Evolutionary conservation across 2,888 invertebrate genomes (phyloP).

Genomic region (Drosophila borborema): DNA sequence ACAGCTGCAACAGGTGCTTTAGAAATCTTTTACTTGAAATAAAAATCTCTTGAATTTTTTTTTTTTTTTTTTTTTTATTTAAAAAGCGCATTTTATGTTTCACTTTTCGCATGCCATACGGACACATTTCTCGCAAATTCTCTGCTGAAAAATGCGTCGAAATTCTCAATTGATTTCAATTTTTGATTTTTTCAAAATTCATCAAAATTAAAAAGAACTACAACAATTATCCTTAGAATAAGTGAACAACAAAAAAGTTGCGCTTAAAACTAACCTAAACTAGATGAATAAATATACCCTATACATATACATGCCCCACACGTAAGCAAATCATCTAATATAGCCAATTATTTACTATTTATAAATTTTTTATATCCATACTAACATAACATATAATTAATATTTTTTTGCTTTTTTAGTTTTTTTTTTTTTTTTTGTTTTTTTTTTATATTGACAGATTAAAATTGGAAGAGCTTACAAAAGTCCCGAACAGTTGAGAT

Average conservation of each 20-base stretch:
- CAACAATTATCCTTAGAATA: slow-evolving; percentile 53
- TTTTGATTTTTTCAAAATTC: slow-evolving; percentile 62
- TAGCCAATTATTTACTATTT: slow-evolving; percentile 32
- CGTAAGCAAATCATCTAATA: slow-evolving; percentile 21
- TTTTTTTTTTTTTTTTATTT: slow-evolving; percentile 18
- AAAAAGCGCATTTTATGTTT: slow-evolving; percentile 43
- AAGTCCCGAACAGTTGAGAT: slow-evolving; percentile 26
- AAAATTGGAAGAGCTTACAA: slow-evolving; percentile 77
- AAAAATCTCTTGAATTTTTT: not conserved
- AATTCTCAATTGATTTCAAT: slow-evolving; percentile 49
- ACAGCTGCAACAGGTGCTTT: slow-evolving; percentile 27
- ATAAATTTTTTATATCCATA: slow-evolving; percentile 20
- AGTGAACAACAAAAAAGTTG: slow-evolving; percentile 56
- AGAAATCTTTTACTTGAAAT: not conserved
- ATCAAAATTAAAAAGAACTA: slow-evolving; percentile 60
- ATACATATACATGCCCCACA: slow-evolving; percentile 31
- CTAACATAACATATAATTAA: slow-evolving; percentile 29
- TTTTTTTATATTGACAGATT: slow-evolving; percentile 36
- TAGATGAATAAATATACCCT: slow-evolving; percentile 35
- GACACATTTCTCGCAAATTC: slow-evolving; percentile 44
- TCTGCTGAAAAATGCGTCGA: slow-evolving; percentile 60
- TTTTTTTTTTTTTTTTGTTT: slow-evolving; percentile 9
- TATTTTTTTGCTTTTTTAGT: not conserved
- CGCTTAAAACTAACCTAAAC: slow-evolving; percentile 45
- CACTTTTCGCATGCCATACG: slow-evolving; percentile 21